Evolutionary conservation across 1,140 invertebrate genomes (phyloP).

Genomic region (Conus betulinus): DNA sequence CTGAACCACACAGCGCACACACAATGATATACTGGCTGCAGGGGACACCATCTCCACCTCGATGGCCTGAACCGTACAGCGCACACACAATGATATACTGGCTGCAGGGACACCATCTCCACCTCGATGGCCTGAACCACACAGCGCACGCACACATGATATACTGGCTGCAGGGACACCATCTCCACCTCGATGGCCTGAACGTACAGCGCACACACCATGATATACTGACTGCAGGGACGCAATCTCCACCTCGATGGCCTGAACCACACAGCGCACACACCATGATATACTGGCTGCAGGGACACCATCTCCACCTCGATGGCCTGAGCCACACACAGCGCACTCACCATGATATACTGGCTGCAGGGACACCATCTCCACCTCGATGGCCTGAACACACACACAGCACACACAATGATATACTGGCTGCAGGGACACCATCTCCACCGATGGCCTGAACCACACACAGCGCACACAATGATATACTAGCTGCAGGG

Average conservation of each 20-base stretch:
- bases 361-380: neutral
- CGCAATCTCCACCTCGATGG: neutral
- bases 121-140: no score
- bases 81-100: neutral
- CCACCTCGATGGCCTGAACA: neutral
- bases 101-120: neutral
- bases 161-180: neutral
- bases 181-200: neutral
- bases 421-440: neutral
- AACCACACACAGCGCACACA: neutral
- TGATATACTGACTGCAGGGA: no score
- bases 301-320: constrained; percentile 14
- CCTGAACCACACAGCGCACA: neutral
- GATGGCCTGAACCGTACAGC: neutral
- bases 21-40: neutral
- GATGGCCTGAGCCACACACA: neutral
- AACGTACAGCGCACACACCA: no score
- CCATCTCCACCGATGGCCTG: constrained; percentile 1
- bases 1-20: neutral
- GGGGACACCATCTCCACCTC: constrained; percentile 18
- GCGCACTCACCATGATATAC: neutral
- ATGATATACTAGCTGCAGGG: neutral
- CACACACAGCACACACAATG: no score
- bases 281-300: neutral
- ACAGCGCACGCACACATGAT: no score